phyloP scores from a whole-genome alignment of 2,888 invertebrate genomes.

The Syritta pipiens region DNA sequence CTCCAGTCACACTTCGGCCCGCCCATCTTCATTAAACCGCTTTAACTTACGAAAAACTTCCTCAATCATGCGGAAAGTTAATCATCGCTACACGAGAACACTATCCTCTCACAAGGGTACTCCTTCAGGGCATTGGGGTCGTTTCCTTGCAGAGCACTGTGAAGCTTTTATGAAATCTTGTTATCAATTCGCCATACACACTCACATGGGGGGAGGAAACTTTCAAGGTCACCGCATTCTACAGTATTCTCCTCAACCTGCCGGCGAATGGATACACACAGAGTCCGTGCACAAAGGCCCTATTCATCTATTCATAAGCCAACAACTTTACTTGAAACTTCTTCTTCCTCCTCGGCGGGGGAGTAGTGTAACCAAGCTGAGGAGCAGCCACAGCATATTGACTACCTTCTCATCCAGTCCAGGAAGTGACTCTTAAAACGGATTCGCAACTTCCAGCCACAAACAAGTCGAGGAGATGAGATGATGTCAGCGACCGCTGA shows the following conservation, averaged over 20 bases:
- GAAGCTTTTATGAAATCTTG: slow-evolving; percentile 26
- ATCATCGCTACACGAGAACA: slow-evolving; percentile 15
- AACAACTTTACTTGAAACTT: slow-evolving; percentile 35
- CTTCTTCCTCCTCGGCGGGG: background rate
- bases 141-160: background rate
- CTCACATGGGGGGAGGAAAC: slow-evolving; percentile 11
- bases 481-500: background rate
- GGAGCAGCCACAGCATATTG: slow-evolving; percentile 3
- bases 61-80: slow-evolving; percentile 46
- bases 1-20: no score
- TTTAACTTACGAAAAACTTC: slow-evolving; percentile 27
- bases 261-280: background rate
- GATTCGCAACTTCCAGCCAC: slow-evolving; percentile 16
- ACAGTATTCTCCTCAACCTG: background rate
- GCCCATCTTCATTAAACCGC: background rate
- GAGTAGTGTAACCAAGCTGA: background rate
- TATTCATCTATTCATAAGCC: slow-evolving; percentile 16
- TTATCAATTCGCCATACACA: slow-evolving; percentile 20
- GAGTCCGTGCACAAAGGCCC: slow-evolving; percentile 1
- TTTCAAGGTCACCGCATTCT: slow-evolving; percentile 19
- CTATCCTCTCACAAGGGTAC: background rate
- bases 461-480: background rate
- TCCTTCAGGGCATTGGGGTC: background rate
- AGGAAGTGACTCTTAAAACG: slow-evolving; percentile 9
- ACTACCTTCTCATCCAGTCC: background rate